phyloP scores from a whole-genome alignment of 2,888 invertebrate genomes.

The Conchocele bisecta region DNA sequence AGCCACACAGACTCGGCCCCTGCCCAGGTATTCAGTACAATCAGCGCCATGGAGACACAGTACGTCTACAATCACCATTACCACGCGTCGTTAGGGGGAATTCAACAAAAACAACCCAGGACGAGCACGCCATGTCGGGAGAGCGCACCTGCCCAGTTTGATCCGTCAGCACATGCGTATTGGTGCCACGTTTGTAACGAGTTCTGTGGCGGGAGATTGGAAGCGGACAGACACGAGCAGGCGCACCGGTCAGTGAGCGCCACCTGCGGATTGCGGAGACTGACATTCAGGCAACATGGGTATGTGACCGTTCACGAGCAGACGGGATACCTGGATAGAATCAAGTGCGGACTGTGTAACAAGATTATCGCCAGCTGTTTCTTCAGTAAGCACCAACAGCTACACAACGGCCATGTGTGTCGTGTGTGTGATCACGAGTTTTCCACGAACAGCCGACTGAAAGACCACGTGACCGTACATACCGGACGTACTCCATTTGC shows the following conservation, averaged over 20 bases:
- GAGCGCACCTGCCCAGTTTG: background rate
- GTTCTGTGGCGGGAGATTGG: constrained; percentile 31
- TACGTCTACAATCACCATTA: background rate
- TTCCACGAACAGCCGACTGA: constrained; percentile 48
- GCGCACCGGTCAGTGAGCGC: constrained; percentile 19
- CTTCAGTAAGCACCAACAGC: constrained; percentile 52
- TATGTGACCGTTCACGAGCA: constrained; percentile 38
- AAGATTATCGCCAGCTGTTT: constrained; percentile 49
- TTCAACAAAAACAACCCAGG: background rate
- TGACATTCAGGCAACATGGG: constrained; percentile 25
- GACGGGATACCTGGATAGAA: constrained; percentile 32
- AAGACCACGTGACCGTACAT: constrained; percentile 52
- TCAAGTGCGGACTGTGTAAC: constrained; percentile 51
- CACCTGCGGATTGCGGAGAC: constrained; percentile 29
- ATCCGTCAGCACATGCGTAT: constrained; percentile 1
- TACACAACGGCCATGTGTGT: constrained; percentile 55
- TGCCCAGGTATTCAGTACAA: constrained; percentile 25
- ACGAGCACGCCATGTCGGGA: constrained; percentile 14
- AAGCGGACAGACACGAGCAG: constrained; percentile 39
- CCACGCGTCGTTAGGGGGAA: background rate
- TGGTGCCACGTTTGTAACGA: constrained; percentile 57
- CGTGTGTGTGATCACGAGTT: constrained; percentile 46
- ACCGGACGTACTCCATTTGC: constrained; percentile 38
- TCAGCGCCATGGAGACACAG: background rate
- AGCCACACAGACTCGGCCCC: background rate